Percentiles rank a stretch among this genome's conserved stretches.
phyloP scores from a whole-genome alignment of 2,888 invertebrate genomes.

The Platycnemis pennipes region DNA sequence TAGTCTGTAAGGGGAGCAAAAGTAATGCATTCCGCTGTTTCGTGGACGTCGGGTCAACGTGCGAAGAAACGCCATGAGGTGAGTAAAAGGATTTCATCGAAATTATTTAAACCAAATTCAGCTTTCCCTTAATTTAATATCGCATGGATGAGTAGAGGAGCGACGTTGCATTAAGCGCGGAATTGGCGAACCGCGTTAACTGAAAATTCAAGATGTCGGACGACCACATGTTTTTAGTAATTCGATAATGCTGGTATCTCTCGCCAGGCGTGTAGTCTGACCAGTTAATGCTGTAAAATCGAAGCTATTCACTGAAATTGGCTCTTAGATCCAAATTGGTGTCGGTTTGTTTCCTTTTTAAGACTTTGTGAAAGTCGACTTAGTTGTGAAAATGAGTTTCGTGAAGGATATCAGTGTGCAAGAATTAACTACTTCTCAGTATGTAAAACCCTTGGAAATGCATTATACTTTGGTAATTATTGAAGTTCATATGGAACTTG shows the following conservation, averaged over 20 bases:
- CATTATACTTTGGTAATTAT: constrained; percentile 83
- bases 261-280: not conserved
- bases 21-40: constrained; percentile 10
- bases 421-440: constrained; percentile 79
- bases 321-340: not conserved
- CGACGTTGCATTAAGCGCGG: not conserved
- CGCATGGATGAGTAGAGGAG: not conserved
- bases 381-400: constrained; percentile 77
- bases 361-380: not conserved
- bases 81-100: constrained; percentile 44
- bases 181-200: constrained; percentile 56
- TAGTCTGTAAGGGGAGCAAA: not conserved
- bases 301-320: not conserved
- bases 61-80: not conserved
- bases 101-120: not conserved
- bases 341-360: not conserved
- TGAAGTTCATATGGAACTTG: not conserved
- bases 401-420: constrained; percentile 78
- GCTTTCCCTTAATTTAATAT: not conserved
- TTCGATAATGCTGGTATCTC: constrained; percentile 19
- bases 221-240: constrained; percentile 65
- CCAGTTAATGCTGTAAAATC: not conserved
- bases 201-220: constrained; percentile 64
- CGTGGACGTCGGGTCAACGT: not conserved
- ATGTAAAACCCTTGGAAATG: constrained; percentile 88